Evolutionary conservation across 2,888 invertebrate species (phyloP), one percentile per base, ranked within the genome.

Genomic region (Hydrotaea cyrtoneurina): DNA sequence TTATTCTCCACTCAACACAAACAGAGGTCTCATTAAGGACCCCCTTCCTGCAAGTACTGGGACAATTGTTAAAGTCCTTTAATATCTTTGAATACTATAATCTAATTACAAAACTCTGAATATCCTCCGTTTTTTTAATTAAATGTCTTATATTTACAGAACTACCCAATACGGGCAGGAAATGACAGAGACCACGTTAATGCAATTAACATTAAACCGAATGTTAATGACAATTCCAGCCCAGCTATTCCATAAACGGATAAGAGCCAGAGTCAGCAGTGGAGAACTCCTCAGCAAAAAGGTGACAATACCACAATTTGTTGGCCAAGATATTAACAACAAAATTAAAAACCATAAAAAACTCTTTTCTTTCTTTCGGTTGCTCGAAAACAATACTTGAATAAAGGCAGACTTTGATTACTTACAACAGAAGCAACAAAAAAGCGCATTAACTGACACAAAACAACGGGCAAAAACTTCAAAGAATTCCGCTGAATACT

Each of bases 241-340:
- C n/a, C 11, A 66, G 43, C 17, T n/a, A 78, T 86, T 74, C 73
- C 53, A 71, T 72, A 57, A 78, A 77, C 62, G 21, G 43, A 72
- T 23, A 72, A 77, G 46, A 23, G 11, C 13, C 15, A 21, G 43
- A 59, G 75, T 39, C 69, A 74, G 31, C 31, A 15, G 19, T 13
- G 77, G 76, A n/a, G n/a, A 55, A 73, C 50, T 43, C 57, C 53
- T 76, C 31, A 39, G n/a, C n/a, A 78, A 86, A 85, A 86, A 87
- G 87, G 87, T 88, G 86, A 86, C 87, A 87, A 86, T 87, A 80
- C 86, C 87, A 87, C 87, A 88, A 90, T 89, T 90, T 89, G 88
- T 88, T 88, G 86, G 80, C 85, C 53, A 73, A 64, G 74, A 80
- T 66, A 80, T 80, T 80, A 80, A 80, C 73, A 74, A 80, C 80